These are phyloP conservation scores for Scrobipalpa atriplicella DNA, from an alignment of 2,888 invertebrate species.

Conservation along the genomic window DNA sequence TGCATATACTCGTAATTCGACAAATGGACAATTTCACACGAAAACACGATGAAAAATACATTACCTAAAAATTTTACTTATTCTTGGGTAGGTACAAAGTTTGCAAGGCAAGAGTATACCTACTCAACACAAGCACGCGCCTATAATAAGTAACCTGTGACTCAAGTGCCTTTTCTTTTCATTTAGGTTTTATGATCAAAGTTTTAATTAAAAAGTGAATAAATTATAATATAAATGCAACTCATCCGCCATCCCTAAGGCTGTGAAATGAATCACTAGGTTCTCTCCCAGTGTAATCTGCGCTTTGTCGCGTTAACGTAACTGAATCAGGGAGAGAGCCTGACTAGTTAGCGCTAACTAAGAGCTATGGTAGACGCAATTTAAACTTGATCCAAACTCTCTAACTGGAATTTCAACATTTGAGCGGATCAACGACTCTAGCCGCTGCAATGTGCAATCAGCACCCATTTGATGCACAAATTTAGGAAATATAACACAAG, in stretches of 20 bases:
- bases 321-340: constrained; percentile 25
- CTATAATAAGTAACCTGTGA: neutral
- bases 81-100: no score
- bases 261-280: constrained; percentile 5
- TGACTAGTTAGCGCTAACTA: constrained; percentile 26
- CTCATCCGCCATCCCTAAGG: neutral
- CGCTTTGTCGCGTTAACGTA: constrained; percentile 25
- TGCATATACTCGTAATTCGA: no score
- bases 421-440: neutral
- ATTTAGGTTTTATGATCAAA: constrained; percentile 9
- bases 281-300: constrained; percentile 8
- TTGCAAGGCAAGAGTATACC: neutral
- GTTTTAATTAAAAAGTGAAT: constrained; percentile 1
- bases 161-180: neutral
- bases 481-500: neutral
- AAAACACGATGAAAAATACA: no score
- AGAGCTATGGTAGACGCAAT: constrained; percentile 30
- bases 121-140: no score
- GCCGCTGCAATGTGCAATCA: neutral
- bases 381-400: constrained; percentile 30
- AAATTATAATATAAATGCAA: constrained; percentile 10
- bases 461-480: neutral
- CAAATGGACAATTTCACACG: no score
- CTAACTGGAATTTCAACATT: constrained; percentile 26
- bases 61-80: no score